Evolutionary conservation across 1,140 invertebrate genomes (phyloP), one percentile per base, ranked within the genome.

Genomic region (Drosophila malerkotliana): DNA sequence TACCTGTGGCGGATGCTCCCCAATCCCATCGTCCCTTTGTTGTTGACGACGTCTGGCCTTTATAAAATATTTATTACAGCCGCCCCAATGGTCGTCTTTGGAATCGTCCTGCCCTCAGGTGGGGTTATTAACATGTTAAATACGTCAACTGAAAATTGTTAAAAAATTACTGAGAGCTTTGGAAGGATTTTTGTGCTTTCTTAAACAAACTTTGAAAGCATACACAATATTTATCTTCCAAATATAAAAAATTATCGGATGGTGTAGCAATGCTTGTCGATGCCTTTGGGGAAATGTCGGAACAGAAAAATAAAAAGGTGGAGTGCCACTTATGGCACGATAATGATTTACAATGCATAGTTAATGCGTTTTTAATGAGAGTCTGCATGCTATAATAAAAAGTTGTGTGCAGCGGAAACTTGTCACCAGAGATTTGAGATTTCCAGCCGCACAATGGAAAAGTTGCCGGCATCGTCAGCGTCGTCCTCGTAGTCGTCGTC

Each of bases 281-380:
- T 58, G 54, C 39, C 61, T 9, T 21, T 21, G 21, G 21, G 21
- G 0, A 3, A 21, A 21, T 21, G 21, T 21, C 21, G 12, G 71
- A 28, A 28, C 26, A 28, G 28, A 15, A 21, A 28, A 24, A n/a
- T 1, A 24, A 14, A 34, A 47, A 24, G 53, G 39, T 2, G 34
- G 60, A 74, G 71, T 84, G 72, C 67, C 72, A 81, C 78, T 77
- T 81, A 81, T 81, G 76, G 81, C 59, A 74, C 81, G 77, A 81
- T 76, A 74, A 81, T 85, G 82, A 74, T 87, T 85, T 87, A 75
- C 82, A 81, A 72, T 81, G 66, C 78, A 87, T 87, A 75, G 69
- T 81, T 87, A 87, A 87, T 87, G 82, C 82, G 82, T 87, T 87
- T 87, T 87, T 87, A 87, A 87, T 87, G 82, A 87, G 83, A 57